Evolutionary conservation across 2,888 invertebrate genomes (phyloP).

Genomic region (Epistrophella euchroma): DNA sequence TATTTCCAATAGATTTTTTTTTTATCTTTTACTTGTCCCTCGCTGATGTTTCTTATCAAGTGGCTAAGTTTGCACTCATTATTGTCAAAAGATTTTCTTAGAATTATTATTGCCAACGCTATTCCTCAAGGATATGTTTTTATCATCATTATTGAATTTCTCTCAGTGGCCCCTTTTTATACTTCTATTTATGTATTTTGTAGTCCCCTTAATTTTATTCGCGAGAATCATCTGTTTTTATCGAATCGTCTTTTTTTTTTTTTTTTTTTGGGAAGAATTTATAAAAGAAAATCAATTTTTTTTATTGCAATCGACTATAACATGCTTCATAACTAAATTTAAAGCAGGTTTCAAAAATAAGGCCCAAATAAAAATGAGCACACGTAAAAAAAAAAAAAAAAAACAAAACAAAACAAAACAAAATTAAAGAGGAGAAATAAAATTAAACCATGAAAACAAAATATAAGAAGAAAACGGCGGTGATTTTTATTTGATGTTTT

Average conservation of each 20-base stretch:
- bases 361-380: conserved; percentile 11
- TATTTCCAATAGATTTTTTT: conserved; percentile 12
- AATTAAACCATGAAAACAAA: conserved; percentile 12
- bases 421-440: background rate
- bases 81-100: conserved; percentile 12
- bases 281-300: background rate
- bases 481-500: conserved; percentile 41
- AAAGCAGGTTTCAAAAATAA: conserved; percentile 14
- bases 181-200: background rate
- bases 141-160: conserved; percentile 18
- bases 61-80: conserved; percentile 15
- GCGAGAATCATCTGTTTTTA: conserved; percentile 16
- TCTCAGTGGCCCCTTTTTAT: background rate
- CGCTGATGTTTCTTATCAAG: conserved; percentile 17
- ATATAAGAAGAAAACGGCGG: conserved; percentile 16
- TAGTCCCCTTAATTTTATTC: background rate
- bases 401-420: background rate
- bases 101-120: conserved; percentile 5
- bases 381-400: background rate
- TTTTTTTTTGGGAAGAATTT: background rate
- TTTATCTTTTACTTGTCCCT: background rate
- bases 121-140: conserved; percentile 20
- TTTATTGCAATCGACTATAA: background rate
- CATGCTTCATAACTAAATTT: conserved; percentile 15
- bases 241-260: background rate